A percentile compares a stretch with the other conserved stretches of the same genome.
Evolutionary conservation across 2,113 vertebrate species (phyloP).

Genomic region (Tachysurus fulvidraco): DNA sequence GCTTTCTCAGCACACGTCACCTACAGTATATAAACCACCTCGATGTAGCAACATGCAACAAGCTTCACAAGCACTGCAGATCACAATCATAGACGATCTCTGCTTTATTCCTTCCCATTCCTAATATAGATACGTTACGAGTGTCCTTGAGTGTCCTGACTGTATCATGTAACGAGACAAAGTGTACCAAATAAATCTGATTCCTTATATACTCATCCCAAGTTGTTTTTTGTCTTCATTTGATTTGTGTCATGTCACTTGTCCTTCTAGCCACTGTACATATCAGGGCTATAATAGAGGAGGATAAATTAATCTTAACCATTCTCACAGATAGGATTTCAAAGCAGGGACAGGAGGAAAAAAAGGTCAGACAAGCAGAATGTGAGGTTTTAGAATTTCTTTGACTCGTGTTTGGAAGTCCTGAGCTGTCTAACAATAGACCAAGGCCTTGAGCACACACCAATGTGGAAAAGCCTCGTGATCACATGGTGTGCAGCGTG

Average conservation of each 20-base stretch:
- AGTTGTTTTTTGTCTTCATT: background rate
- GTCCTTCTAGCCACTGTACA: background rate
- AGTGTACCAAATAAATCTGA: constrained; percentile 28
- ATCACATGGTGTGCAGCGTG: constrained; percentile 70
- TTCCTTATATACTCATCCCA: background rate
- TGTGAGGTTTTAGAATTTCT: constrained; percentile 52
- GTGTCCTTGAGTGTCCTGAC: constrained; percentile 13
- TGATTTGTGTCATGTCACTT: background rate
- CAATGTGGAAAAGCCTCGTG: constrained; percentile 58
- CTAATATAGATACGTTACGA: background rate
- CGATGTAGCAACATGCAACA: no score
- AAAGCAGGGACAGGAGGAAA: background rate
- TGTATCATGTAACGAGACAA: constrained; percentile 2
- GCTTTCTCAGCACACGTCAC: constrained; percentile 4
- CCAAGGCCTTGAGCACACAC: constrained; percentile 38
- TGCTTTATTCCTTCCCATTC: background rate
- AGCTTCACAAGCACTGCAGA: background rate
- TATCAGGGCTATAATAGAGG: background rate
- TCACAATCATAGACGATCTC: background rate
- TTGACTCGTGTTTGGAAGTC: constrained; percentile 47
- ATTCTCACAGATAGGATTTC: constrained; percentile 37
- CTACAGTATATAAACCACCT: background rate
- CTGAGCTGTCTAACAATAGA: constrained; percentile 71
- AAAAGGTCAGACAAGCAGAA: constrained; percentile 41
- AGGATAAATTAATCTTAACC: background rate